phyloP scores from a whole-genome alignment of 2,113 vertebrate species.

The Micromys minutus region DNA sequence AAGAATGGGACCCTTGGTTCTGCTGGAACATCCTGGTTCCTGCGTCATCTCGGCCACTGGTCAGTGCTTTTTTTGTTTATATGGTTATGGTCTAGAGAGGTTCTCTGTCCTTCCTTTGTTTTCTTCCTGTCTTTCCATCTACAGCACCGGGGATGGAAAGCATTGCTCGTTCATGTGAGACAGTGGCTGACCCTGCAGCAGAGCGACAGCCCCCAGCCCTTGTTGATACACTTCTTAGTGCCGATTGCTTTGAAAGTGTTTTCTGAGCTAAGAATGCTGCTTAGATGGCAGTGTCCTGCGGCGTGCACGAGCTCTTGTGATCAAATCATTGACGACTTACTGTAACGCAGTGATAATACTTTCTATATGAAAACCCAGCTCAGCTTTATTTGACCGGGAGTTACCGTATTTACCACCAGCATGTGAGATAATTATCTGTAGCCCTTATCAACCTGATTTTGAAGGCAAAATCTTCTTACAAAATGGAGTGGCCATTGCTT shows the following conservation, averaged over 20 bases:
- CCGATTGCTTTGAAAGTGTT: constrained; percentile 2
- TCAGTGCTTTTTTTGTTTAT: not conserved
- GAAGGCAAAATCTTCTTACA: not conserved
- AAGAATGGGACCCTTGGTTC: not conserved
- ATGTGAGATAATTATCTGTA: not conserved
- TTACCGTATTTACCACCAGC: too few relatives aligned
- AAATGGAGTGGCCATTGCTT: constrained; percentile 4
- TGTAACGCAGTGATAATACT: not conserved
- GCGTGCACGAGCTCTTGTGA: not conserved
- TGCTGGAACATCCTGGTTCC: not conserved
- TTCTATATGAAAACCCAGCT: not conserved
- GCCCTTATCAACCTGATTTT: not conserved
- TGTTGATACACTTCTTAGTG: constrained; percentile 5
- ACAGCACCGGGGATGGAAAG: not conserved
- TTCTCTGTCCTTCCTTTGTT: not conserved
- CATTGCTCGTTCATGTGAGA: too few relatives aligned
- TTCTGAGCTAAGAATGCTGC: not conserved
- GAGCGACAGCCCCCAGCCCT: not conserved
- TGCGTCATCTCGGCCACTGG: not conserved
- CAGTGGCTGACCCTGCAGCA: too few relatives aligned
- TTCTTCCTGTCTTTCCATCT: not conserved
- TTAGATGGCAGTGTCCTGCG: not conserved
- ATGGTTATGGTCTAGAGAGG: not conserved
- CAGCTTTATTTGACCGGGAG: not conserved
- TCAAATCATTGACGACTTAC: not conserved